Evolutionary conservation across 1,140 invertebrate species (phyloP).

Genomic region (Danaus melanippus): DNA sequence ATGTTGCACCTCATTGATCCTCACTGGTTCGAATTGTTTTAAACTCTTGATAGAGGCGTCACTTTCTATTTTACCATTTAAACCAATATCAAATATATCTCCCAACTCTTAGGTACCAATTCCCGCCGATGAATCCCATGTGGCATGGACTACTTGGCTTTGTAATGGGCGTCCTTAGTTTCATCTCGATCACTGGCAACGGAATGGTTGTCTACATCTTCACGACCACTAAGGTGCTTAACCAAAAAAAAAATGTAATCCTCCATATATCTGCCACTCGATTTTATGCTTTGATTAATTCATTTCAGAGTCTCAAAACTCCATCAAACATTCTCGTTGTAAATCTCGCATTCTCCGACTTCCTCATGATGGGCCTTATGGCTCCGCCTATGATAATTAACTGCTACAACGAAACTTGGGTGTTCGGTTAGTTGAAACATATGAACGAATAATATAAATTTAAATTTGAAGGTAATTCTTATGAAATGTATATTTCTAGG

Average conservation of each 20-base stretch:
- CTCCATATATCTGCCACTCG: no score
- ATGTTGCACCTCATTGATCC: conserved; percentile 76
- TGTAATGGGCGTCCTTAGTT: conserved; percentile 74
- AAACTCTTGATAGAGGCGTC: no score
- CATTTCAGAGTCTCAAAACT: conserved; percentile 76
- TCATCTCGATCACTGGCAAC: conserved; percentile 83
- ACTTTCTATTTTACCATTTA: no score
- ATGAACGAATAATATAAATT: neutral
- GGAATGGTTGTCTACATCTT: conserved; percentile 91
- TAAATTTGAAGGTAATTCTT: neutral
- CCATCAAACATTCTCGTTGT: conserved; percentile 89
- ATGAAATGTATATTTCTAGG: conserved; percentile 55
- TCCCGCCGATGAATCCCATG: conserved; percentile 77
- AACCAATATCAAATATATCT: neutral
- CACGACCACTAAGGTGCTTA: conserved; percentile 64
- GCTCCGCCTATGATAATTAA: conserved; percentile 89
- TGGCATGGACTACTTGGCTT: conserved; percentile 79
- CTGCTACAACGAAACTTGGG: conserved; percentile 90
- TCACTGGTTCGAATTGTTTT: conserved; percentile 63
- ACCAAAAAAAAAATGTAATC: neutral
- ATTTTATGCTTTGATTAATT: conserved; percentile 7
- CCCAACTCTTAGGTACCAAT: conserved; percentile 70
- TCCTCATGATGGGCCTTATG: conserved; percentile 89
- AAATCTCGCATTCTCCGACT: conserved; percentile 90
- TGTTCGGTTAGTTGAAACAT: conserved; percentile 74